phyloP scores from a whole-genome alignment of 2,888 invertebrate genomes.

The Caenorhabditis sp. region DNA sequence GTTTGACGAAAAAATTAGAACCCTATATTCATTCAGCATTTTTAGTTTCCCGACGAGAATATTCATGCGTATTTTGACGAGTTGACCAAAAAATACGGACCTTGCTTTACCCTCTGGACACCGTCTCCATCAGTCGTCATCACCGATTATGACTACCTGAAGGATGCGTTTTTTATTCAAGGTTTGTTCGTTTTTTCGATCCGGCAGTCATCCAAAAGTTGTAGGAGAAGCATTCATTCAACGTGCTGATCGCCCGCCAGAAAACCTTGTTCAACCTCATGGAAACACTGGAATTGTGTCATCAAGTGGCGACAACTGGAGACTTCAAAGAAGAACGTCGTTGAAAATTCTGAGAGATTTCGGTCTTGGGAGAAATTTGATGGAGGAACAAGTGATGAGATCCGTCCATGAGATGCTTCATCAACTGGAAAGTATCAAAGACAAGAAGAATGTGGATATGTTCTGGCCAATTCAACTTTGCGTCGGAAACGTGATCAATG shows the following conservation, averaged over 20 bases:
- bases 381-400: conserved; percentile 68
- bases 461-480: conserved; percentile 69
- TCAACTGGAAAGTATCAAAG: conserved; percentile 39
- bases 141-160: conserved; percentile 63
- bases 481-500: conserved; percentile 74
- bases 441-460: conserved; percentile 53
- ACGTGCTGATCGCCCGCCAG: conserved; percentile 41
- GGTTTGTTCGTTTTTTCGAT: conserved; percentile 31
- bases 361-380: conserved; percentile 70
- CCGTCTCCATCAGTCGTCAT: conserved; percentile 68
- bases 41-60: conserved; percentile 60
- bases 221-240: conserved; percentile 45
- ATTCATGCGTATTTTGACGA: conserved; percentile 52
- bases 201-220: neutral
- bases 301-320: conserved; percentile 70
- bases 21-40: neutral
- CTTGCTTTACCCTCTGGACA: conserved; percentile 73
- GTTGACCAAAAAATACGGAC: conserved; percentile 70
- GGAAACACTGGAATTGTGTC: conserved; percentile 39
- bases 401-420: conserved; percentile 56
- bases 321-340: conserved; percentile 66
- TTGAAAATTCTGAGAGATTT: conserved; percentile 71
- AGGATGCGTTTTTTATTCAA: conserved; percentile 60
- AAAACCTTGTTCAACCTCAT: conserved; percentile 42
- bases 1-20: neutral